A percentile compares a stretch with the other conserved stretches of the same genome.
phyloP scores from a whole-genome alignment of 2,113 vertebrate species.

The Stigmatopora argus region DNA sequence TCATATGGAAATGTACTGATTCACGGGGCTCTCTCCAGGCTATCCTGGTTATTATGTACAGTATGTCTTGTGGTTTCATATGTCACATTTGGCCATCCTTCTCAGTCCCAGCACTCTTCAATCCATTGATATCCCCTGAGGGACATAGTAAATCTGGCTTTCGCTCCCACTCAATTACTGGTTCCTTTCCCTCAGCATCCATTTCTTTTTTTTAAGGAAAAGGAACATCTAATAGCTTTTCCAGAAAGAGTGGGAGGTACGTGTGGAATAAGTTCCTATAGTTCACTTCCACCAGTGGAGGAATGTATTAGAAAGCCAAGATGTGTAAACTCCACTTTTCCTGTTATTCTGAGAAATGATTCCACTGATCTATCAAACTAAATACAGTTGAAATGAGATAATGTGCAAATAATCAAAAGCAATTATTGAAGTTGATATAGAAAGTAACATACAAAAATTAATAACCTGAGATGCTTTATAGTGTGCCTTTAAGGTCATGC shows the following conservation, averaged over 20 bases:
- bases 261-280: slow-evolving; percentile 33
- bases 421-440: neutral
- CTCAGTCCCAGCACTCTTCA: slow-evolving; percentile 39
- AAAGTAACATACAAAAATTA: neutral
- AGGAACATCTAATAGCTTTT: slow-evolving; percentile 63
- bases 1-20: neutral
- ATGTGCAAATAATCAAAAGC: neutral
- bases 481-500: neutral
- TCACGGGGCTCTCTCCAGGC: neutral
- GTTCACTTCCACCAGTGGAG: slow-evolving; percentile 19
- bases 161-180: slow-evolving; percentile 40
- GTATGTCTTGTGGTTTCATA: slow-evolving; percentile 47
- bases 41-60: neutral
- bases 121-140: slow-evolving; percentile 60
- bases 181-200: slow-evolving; percentile 20
- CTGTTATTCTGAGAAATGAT: neutral
- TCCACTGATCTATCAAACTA: neutral
- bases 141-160: slow-evolving; percentile 43
- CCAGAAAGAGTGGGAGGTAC: slow-evolving; percentile 50
- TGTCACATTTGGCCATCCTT: slow-evolving; percentile 42
- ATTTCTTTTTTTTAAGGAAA: slow-evolving; percentile 57
- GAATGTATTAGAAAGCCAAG: slow-evolving; percentile 20
- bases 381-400: neutral
- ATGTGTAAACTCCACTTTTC: slow-evolving; percentile 2
- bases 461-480: neutral